These are phyloP conservation scores for Stegastes partitus DNA, from an alignment of 2,113 vertebrate species.

Conservation along the genomic window DNA sequence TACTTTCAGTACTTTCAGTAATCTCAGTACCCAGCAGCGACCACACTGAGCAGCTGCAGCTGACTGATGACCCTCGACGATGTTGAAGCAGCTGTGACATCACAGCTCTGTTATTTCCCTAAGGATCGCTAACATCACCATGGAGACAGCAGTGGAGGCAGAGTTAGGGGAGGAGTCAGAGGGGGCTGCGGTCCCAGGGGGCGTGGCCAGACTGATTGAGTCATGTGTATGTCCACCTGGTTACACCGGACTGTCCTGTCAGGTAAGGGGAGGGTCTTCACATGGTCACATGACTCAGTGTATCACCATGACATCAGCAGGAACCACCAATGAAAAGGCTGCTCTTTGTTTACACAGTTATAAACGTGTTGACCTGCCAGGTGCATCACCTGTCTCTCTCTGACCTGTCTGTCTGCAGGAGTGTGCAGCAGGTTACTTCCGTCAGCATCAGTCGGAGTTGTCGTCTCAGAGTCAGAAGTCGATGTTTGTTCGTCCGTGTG, in stretches of 20 bases:
- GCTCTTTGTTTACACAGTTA: no score
- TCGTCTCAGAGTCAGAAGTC: conserved; percentile 43
- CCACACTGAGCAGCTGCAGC: no score
- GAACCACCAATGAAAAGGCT: neutral
- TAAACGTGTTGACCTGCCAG: no score
- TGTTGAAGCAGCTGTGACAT: no score
- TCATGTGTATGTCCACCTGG: conserved; percentile 91
- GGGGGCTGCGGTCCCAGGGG: conserved; percentile 6
- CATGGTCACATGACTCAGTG: neutral
- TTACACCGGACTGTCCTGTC: conserved; percentile 92
- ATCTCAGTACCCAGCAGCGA: no score
- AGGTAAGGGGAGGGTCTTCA: conserved; percentile 83
- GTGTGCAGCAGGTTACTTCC: conserved; percentile 90
- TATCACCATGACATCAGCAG: neutral
- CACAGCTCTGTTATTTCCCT: neutral
- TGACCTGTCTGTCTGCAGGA: conserved; percentile 76
- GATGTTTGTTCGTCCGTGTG: conserved; percentile 83
- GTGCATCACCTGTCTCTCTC: neutral
- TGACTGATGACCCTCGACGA: no score
- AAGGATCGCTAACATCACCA: conserved; percentile 93
- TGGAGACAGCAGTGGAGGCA: conserved; percentile 88
- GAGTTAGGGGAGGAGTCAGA: conserved; percentile 74
- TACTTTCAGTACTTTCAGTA: no score
- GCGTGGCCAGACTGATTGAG: conserved; percentile 86
- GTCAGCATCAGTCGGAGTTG: conserved; percentile 79